Percentiles rank a stretch among this genome's conserved stretches.
These are phyloP conservation scores for Rhombomys opimus DNA, from an alignment of 2,113 vertebrate genomes.

Conservation along the genomic window DNA sequence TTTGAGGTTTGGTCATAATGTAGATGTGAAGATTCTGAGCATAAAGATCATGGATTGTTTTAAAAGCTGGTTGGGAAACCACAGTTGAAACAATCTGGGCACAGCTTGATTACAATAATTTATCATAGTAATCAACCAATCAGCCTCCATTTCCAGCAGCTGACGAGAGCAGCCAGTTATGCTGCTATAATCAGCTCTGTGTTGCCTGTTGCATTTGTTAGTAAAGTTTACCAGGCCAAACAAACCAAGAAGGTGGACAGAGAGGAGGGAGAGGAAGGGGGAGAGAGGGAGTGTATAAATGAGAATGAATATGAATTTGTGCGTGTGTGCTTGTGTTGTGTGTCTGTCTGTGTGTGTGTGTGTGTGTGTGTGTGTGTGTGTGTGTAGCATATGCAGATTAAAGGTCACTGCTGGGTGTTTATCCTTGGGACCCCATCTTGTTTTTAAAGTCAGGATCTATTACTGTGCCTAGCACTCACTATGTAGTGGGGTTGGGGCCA, in stretches of 20 bases:
- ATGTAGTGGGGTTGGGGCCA: not conserved
- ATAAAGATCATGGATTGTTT: constrained; percentile 10
- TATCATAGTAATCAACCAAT: constrained; percentile 57
- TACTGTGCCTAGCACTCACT: not conserved
- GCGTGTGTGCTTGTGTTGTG: not conserved
- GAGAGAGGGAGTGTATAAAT: not conserved
- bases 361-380: not conserved
- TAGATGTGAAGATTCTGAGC: constrained; percentile 34
- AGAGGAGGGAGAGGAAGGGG: not conserved
- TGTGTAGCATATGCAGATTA: not conserved
- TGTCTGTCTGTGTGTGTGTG: not conserved
- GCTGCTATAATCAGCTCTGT: not conserved
- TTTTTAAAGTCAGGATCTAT: not conserved
- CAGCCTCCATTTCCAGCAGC: constrained; percentile 60
- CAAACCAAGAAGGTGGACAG: not conserved
- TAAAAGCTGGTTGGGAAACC: not conserved
- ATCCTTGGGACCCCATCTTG: not conserved
- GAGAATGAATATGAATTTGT: not conserved
- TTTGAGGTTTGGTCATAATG: constrained; percentile 11
- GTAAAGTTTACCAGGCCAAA: constrained; percentile 45
- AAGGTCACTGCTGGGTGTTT: not conserved
- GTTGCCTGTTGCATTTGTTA: not conserved
- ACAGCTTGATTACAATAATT: constrained; percentile 70
- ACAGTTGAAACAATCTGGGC: constrained; percentile 44
- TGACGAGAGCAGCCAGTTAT: constrained; percentile 32